Conservation (phyloP, 2,113 vertebrate genomes). For the Theristicus caerulescens region DNA sequence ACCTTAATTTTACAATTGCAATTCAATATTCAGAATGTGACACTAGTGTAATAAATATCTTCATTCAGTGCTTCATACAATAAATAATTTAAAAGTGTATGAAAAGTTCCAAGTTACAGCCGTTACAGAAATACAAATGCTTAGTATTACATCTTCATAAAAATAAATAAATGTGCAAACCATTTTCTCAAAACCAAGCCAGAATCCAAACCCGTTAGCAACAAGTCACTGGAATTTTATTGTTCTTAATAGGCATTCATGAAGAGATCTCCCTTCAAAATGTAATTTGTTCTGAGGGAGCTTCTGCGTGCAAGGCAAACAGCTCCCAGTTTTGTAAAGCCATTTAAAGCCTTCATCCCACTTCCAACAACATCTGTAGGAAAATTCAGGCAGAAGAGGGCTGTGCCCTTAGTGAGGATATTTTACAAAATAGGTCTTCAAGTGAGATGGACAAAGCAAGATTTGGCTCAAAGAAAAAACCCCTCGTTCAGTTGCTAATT, state of each 20-base stretch:
- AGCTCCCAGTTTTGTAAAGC: neutral
- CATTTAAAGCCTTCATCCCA: neutral
- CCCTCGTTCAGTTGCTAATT: neutral
- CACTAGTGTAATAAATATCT: neutral
- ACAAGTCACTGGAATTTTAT: neutral
- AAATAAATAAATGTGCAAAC: neutral
- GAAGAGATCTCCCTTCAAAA: neutral
- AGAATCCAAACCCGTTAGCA: neutral
- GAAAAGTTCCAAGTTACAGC: neutral
- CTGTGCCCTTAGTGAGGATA: neutral
- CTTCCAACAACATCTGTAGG: neutral
- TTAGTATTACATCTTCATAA: neutral
- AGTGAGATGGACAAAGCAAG: neutral
- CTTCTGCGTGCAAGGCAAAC: neutral
- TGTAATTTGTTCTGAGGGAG: neutral
- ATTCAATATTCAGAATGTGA: slow-evolving; percentile 28
- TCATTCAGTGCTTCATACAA: neutral
- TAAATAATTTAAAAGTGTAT: neutral
- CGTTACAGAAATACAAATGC: neutral
- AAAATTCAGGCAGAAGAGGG: neutral
- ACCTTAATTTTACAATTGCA: slow-evolving; percentile 20
- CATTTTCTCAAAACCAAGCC: neutral
- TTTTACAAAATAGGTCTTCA: neutral
- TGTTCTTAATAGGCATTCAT: neutral
- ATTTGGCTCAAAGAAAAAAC: neutral